Percentiles rank a stretch among this genome's conserved stretches.
These are phyloP conservation scores for Scomber scombrus DNA, from an alignment of 2,113 vertebrate species.

Conservation along the genomic window DNA sequence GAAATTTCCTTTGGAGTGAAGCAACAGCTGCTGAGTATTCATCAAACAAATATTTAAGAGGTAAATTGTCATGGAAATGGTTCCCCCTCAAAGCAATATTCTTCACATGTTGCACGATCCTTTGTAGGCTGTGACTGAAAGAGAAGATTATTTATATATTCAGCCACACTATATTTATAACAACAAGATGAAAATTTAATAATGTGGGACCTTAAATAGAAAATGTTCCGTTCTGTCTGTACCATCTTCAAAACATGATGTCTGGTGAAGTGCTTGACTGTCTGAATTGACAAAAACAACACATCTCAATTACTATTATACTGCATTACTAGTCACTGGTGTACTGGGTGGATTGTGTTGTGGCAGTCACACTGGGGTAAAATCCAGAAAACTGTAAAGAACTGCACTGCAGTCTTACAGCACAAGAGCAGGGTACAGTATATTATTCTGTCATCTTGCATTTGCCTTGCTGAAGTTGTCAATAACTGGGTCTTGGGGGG, in stretches of 20 bases:
- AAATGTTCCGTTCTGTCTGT: slow-evolving; percentile 5
- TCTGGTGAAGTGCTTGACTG: neutral
- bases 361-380: neutral
- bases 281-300: slow-evolving; percentile 17
- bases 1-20: slow-evolving; percentile 19
- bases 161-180: slow-evolving; percentile 3
- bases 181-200: slow-evolving; percentile 19
- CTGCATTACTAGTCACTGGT: neutral
- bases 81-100: slow-evolving; percentile 13
- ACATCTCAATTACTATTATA: neutral
- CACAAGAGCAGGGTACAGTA: neutral
- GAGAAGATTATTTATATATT: slow-evolving; percentile 5
- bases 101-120: neutral
- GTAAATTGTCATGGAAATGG: slow-evolving; percentile 34
- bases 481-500: slow-evolving; percentile 32
- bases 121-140: slow-evolving; percentile 4
- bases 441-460: slow-evolving; percentile 57
- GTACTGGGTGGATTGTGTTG: neutral
- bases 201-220: slow-evolving; percentile 4
- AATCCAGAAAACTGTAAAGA: slow-evolving; percentile 8
- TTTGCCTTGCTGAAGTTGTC: slow-evolving; percentile 47
- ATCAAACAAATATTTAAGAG: slow-evolving; percentile 20
- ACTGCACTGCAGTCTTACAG: slow-evolving; percentile 15
- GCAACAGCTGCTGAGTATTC: slow-evolving; percentile 23
- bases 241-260: neutral